Percentiles rank a stretch among this genome's conserved stretches.
Conservation (phyloP, 2,888 invertebrate species). For the Epistrophe eligans region DNA sequence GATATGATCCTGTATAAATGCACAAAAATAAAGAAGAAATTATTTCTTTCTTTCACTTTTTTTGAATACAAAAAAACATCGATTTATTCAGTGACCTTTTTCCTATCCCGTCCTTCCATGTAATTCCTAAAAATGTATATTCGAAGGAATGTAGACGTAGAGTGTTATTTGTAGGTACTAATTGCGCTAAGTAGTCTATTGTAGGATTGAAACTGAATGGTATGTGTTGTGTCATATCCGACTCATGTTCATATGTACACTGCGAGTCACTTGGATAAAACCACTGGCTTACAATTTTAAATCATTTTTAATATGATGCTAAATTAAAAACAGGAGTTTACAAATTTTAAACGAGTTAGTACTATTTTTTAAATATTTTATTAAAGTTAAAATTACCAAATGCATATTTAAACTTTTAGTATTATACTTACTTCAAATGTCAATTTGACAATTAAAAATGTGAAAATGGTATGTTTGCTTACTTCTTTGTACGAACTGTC, state of each 20-base stretch:
- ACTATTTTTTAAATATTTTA: too few relatives aligned
- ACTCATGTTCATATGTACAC: not conserved
- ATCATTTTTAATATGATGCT: too few relatives aligned
- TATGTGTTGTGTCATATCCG: constrained; percentile 11
- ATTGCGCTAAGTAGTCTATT: constrained; percentile 58
- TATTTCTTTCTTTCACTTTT: not conserved
- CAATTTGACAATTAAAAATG: too few relatives aligned
- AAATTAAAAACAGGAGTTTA: too few relatives aligned
- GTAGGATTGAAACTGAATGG: constrained; percentile 32
- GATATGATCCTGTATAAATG: constrained; percentile 25
- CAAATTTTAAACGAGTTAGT: too few relatives aligned
- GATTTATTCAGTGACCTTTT: constrained; percentile 66
- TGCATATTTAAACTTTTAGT: too few relatives aligned
- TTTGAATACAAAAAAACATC: constrained; percentile 63
- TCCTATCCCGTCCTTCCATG: not conserved
- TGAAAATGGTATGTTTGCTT: too few relatives aligned
- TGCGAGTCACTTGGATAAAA: not conserved
- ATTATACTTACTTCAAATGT: too few relatives aligned
- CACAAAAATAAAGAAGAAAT: constrained; percentile 46
- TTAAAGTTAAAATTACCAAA: too few relatives aligned
- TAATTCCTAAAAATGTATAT: constrained; percentile 49
- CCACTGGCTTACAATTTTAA: too few relatives aligned
- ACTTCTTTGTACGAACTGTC: too few relatives aligned
- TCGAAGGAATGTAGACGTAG: constrained; percentile 5
- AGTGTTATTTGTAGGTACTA: constrained; percentile 38